phyloP scores from a whole-genome alignment of 2,797 vertebrate genomes.

The Philypnodon macrostomus region DNA sequence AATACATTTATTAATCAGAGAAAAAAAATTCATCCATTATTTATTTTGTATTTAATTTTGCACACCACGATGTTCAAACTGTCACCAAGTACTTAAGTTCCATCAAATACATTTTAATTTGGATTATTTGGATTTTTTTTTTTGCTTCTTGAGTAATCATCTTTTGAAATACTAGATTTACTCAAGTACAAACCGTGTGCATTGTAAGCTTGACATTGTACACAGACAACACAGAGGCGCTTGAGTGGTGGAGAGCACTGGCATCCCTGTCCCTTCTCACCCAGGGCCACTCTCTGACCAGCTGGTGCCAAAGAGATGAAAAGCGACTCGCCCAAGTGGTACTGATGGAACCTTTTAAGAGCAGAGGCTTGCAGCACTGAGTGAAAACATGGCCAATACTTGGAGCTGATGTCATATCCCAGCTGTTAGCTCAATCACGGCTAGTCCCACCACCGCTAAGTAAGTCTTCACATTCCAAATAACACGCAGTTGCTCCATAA shows the following conservation, averaged over 20 bases:
- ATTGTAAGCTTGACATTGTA: slow-evolving; percentile 13
- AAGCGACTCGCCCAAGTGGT: slow-evolving; percentile 74
- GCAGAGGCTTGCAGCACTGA: slow-evolving; percentile 74
- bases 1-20: too few species aligned
- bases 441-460: slow-evolving; percentile 61
- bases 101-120: too few species aligned
- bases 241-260: slow-evolving; percentile 49
- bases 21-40: too few species aligned
- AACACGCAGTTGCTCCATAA: slow-evolving; percentile 62
- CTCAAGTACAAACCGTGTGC: slow-evolving; percentile 9
- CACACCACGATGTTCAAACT: too few species aligned
- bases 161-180: too few species aligned
- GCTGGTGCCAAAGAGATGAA: slow-evolving; percentile 79
- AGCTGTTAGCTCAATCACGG: slow-evolving; percentile 80
- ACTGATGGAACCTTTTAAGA: slow-evolving; percentile 85
- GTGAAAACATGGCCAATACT: slow-evolving; percentile 78
- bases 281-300: slow-evolving; percentile 60
- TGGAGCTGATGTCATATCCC: slow-evolving; percentile 81
- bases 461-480: slow-evolving; percentile 58
- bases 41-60: too few species aligned
- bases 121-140: too few species aligned
- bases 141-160: too few species aligned
- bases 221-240: slow-evolving; percentile 55
- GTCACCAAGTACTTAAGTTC: too few species aligned
- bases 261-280: slow-evolving; percentile 55